Evolutionary conservation across 2,888 invertebrate species (phyloP).

Genomic region (Phengaris arion): DNA sequence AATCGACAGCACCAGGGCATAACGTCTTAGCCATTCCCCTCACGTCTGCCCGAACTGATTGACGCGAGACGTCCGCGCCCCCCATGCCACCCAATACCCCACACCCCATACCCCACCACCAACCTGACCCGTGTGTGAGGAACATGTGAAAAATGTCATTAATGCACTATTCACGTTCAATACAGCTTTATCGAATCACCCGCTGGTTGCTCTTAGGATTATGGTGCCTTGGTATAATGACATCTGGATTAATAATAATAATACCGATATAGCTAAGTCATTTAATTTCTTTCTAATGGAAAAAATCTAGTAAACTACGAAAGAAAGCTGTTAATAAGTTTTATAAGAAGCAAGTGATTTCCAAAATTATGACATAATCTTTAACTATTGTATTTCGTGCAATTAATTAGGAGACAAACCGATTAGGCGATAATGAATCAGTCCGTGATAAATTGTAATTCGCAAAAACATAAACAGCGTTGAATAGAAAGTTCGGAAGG

Average conservation of each 20-base stretch:
- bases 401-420: constrained; percentile 2
- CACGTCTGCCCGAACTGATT: constrained; percentile 76
- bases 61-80: constrained; percentile 77
- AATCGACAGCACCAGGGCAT: constrained; percentile 39
- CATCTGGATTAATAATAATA: constrained; percentile 5
- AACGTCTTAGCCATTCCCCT: constrained; percentile 65
- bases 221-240: constrained; percentile 12
- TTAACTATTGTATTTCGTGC: background rate
- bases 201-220: constrained; percentile 29
- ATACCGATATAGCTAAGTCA: background rate
- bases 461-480: constrained; percentile 28
- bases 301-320: background rate
- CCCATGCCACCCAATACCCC: constrained; percentile 41
- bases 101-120: constrained; percentile 41
- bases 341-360: no score
- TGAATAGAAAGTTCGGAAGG: constrained; percentile 26
- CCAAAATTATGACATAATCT: no score
- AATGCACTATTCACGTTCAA: constrained; percentile 61
- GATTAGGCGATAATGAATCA: constrained; percentile 2
- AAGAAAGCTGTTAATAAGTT: no score
- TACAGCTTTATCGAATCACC: constrained; percentile 38
- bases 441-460: constrained; percentile 22
- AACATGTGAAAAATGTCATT: constrained; percentile 78
- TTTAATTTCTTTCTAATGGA: background rate
- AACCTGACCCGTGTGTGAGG: constrained; percentile 66